phyloP scores from a whole-genome alignment of 2,113 vertebrate species.

The Tetrax tetrax region DNA sequence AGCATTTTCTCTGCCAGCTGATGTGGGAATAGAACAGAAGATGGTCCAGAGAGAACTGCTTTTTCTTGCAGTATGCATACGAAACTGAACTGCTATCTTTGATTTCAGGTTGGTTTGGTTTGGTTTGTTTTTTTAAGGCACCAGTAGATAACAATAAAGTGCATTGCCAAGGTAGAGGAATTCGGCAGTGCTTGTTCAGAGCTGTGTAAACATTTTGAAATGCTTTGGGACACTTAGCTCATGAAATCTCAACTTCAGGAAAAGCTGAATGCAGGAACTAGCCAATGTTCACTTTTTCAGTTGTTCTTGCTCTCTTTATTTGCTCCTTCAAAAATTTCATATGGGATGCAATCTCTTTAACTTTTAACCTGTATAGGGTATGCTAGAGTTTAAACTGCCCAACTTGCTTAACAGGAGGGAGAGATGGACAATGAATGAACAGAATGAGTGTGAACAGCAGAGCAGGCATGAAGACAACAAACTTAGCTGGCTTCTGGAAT shows the following conservation, averaged over 20 bases:
- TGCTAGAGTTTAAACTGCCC: neutral
- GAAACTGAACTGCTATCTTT: neutral
- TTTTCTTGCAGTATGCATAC: neutral
- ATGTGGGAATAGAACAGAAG: neutral
- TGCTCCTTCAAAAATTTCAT: neutral
- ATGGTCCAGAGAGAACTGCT: neutral
- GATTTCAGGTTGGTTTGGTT: neutral
- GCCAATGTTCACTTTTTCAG: neutral
- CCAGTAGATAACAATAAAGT: neutral
- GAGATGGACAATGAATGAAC: neutral
- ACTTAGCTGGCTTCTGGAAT: conserved; percentile 13
- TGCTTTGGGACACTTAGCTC: neutral
- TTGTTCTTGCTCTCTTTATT: neutral
- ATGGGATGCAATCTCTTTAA: neutral
- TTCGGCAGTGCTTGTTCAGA: neutral
- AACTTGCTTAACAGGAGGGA: neutral
- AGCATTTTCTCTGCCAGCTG: neutral
- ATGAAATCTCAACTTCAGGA: neutral
- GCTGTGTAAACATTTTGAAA: neutral
- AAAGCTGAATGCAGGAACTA: neutral
- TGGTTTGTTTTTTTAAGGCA: neutral
- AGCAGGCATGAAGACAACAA: neutral
- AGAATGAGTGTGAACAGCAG: neutral
- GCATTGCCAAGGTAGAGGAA: neutral
- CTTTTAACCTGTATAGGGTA: neutral